Evolutionary conservation across 2,113 vertebrate species (phyloP), one percentile per base, ranked within the genome.

Genomic region (Phalacrocorax brasilianus): DNA sequence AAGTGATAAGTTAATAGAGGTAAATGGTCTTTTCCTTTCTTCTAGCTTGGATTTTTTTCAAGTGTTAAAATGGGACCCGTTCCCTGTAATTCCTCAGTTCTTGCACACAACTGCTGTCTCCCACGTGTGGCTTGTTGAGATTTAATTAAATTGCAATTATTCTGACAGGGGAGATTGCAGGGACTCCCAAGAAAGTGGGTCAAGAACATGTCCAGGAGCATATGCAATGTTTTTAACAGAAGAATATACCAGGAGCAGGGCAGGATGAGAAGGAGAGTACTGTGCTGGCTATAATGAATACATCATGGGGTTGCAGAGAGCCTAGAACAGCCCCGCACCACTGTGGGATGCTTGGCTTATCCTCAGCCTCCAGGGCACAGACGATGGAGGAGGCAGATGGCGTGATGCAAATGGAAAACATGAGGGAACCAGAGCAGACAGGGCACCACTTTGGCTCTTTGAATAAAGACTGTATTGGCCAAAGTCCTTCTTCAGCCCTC

Each of bases 81-180:
- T 96, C 85, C 76, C 76, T 75, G 52, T 96, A 97, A 97, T 96
- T 97, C 94, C 97, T 97, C 93, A 81, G 92, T 92, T 96, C 92
- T 68, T 70, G 56, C 92, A 73, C 72, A 96, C 89, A 92, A 94
- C 91, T 61, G 58, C 89, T 44, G 40, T 76, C 91, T 97, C 94
- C 94, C 97, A 89, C 55, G 38, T 93, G 96, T 85, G 85, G 32
- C 97, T 97, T 97, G 97, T 97, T 97, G 97, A 97, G 96, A 97
- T 97, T 97, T 97, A 97, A 97, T 97, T 97, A 97, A 95, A 96
- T 95, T 93, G 92, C 87, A 96, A 96, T 97, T 96, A 96, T 96
- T 93, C 89, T 0, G 20, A 96, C 87, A 89, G 95, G 96, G 95
- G 89, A 89, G 93, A 93, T 89, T 95, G 95, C 75, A 16, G 76